phyloP scores from a whole-genome alignment of 92 coral and sea anemone genomes.

The Blastomussa wellsi region DNA sequence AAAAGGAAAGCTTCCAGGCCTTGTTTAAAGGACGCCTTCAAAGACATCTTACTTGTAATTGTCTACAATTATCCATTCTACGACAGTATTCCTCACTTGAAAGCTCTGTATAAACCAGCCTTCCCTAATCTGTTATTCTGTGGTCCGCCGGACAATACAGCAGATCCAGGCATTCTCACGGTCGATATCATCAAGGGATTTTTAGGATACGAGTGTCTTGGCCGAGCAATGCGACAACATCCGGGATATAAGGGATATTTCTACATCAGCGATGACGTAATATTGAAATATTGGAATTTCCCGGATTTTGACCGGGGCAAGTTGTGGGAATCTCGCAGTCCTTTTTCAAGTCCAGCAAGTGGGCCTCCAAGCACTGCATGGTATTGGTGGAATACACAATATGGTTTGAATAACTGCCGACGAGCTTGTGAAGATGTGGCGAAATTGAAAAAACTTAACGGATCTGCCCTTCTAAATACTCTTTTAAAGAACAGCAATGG shows the following conservation, averaged over 20 bases:
- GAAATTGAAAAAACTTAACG: constrained; percentile 42
- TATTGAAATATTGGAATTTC: constrained; percentile 83
- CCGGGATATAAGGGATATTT: constrained; percentile 86
- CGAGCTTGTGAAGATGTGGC: constrained; percentile 77
- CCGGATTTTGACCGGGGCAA: constrained; percentile 58
- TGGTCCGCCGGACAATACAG: constrained; percentile 66
- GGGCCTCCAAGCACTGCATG: constrained; percentile 55
- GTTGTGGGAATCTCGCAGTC: constrained; percentile 73
- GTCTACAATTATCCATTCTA: constrained; percentile 81
- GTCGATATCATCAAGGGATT: constrained; percentile 72
- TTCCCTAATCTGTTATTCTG: constrained; percentile 76
- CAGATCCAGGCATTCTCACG: constrained; percentile 52
- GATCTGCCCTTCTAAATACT: constrained; percentile 23
- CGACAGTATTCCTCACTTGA: constrained; percentile 69
- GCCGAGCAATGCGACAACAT: constrained; percentile 71
- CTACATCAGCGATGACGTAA: constrained; percentile 84
- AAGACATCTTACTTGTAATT: constrained; percentile 67
- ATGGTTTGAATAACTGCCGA: constrained; percentile 79
- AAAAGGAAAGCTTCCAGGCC: not conserved
- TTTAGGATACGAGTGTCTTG: constrained; percentile 87
- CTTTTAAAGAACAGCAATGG: constrained; percentile 69
- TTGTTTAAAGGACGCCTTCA: constrained; percentile 77
- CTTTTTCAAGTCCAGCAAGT: constrained; percentile 55
- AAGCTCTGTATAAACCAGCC: constrained; percentile 65
- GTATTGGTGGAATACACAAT: constrained; percentile 90